A percentile compares a stretch with the other conserved stretches of the same genome.
These are phyloP conservation scores for Sycophaga agraensis DNA, from an alignment of 1,140 invertebrate genomes.

Conservation along the genomic window DNA sequence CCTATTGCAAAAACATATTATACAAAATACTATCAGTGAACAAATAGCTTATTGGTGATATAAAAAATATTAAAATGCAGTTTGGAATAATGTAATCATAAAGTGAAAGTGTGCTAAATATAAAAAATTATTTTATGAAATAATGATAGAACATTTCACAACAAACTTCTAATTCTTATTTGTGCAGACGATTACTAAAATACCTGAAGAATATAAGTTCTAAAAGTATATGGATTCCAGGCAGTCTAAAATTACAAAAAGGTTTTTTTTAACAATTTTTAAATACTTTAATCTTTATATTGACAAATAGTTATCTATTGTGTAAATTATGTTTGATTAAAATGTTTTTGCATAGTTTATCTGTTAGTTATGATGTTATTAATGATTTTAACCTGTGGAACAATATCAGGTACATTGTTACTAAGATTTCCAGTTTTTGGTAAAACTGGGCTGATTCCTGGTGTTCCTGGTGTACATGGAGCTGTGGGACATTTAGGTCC, in stretches of 20 bases:
- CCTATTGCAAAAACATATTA: too few species aligned
- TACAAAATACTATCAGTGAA: too few species aligned
- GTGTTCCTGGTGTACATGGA: constrained; percentile 51
- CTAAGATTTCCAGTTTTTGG: constrained; percentile 48
- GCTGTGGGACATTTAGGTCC: constrained; percentile 49
- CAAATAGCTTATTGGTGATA: too few species aligned
- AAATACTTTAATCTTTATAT: too few species aligned
- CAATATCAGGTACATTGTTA: constrained; percentile 48
- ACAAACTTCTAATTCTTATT: constrained; percentile 15
- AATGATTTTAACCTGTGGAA: constrained; percentile 48
- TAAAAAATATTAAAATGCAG: too few species aligned
- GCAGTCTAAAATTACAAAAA: constrained; percentile 42
- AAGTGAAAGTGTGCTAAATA: background rate
- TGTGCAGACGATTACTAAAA: constrained; percentile 13
- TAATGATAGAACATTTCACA: constrained; percentile 4
- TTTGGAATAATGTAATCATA: background rate
- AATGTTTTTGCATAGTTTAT: background rate
- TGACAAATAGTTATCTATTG: background rate
- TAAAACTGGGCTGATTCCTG: constrained; percentile 51
- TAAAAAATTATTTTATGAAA: background rate
- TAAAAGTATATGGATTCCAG: constrained; percentile 52
- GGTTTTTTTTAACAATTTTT: background rate
- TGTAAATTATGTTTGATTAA: too few species aligned
- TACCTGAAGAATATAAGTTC: constrained; percentile 53
- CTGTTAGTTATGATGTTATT: background rate